Conservation (phyloP, 2,888 invertebrate species). For the Apeira syringaria region DNA sequence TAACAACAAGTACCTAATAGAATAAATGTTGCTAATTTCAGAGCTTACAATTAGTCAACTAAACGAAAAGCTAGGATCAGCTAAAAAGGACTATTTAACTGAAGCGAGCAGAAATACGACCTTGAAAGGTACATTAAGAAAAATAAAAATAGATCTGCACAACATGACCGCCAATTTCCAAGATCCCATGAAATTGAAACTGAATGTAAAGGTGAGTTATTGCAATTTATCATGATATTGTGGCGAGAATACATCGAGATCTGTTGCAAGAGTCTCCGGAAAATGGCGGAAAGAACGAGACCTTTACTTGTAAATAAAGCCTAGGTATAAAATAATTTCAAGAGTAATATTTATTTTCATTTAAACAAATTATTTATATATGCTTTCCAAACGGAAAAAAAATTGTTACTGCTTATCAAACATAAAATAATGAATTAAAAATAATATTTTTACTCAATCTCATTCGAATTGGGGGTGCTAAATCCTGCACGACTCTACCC, state of each 20-base stretch:
- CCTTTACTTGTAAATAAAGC: no score
- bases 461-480: no score
- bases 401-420: no score
- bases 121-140: slow-evolving; percentile 86
- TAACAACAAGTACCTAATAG: neutral
- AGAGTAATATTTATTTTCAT: no score
- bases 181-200: slow-evolving; percentile 86
- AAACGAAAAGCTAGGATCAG: slow-evolving; percentile 89
- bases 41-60: slow-evolving; percentile 90
- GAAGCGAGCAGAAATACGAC: slow-evolving; percentile 85
- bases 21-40: slow-evolving; percentile 32
- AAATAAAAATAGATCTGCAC: slow-evolving; percentile 92
- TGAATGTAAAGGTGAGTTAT: slow-evolving; percentile 77
- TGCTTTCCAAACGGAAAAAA: no score
- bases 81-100: slow-evolving; percentile 87
- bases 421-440: no score
- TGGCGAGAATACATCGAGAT: slow-evolving; percentile 5
- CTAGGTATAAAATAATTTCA: no score
- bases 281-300: slow-evolving; percentile 24
- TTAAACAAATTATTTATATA: no score
- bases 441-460: no score
- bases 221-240: slow-evolving; percentile 14
- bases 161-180: slow-evolving; percentile 91
- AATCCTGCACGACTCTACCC: no score
- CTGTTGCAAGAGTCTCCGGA: slow-evolving; percentile 8